Evolutionary conservation across 1,140 invertebrate genomes (phyloP).

Genomic region (Galendromus occidentalis): DNA sequence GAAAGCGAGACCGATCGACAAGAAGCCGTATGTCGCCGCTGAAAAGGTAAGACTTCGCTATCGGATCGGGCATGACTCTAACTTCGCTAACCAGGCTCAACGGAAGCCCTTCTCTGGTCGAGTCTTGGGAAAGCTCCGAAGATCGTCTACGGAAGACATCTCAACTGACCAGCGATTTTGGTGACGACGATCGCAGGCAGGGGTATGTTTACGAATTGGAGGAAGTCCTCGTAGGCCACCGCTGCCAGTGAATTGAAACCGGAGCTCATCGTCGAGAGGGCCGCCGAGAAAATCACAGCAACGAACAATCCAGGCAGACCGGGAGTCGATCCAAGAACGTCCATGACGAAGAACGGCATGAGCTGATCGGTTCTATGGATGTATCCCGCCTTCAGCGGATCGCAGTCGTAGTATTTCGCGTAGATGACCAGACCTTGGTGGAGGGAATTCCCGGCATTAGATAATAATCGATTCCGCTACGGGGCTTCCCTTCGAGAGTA

Average conservation of each 20-base stretch:
- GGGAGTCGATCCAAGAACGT: constrained; percentile 28
- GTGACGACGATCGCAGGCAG: neutral
- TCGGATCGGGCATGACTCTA: no score
- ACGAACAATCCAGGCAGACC: constrained; percentile 16
- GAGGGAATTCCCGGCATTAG: neutral
- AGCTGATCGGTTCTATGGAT: constrained; percentile 27
- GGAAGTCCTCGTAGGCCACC: constrained; percentile 35
- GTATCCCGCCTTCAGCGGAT: constrained; percentile 24
- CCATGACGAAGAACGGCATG: constrained; percentile 18
- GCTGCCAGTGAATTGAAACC: constrained; percentile 30
- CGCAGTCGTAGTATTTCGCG: constrained; percentile 27
- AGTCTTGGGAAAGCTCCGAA: no score
- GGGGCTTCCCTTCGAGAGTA: no score
- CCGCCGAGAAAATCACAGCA: constrained; percentile 1
- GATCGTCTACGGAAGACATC: no score
- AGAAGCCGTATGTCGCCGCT: constrained; percentile 42
- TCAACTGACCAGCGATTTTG: neutral
- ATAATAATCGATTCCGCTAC: neutral
- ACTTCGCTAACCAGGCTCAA: no score
- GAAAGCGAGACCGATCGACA: constrained; percentile 49
- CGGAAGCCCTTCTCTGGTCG: neutral
- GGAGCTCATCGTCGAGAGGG: constrained; percentile 28
- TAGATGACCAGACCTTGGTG: constrained; percentile 27
- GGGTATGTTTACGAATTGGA: constrained; percentile 28
- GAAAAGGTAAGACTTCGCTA: constrained; percentile 20